phyloP scores from a whole-genome alignment of 1,140 invertebrate species.

The Carposina sasakii region DNA sequence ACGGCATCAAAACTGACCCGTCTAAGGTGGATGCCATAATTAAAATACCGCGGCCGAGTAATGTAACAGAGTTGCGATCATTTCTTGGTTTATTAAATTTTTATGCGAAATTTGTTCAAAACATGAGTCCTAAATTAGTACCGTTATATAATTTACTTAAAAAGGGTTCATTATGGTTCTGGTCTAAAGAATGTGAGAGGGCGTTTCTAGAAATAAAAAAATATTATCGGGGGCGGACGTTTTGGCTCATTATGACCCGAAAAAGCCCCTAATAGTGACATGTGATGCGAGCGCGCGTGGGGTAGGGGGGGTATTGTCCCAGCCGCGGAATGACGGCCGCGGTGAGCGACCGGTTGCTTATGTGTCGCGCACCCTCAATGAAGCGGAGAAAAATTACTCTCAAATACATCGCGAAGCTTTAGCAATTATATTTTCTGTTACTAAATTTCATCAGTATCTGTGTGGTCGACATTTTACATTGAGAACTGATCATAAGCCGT shows the following conservation, averaged over 20 bases:
- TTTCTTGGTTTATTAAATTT: background rate
- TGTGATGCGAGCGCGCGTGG: background rate
- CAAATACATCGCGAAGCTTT: conserved; percentile 10
- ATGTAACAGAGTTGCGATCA: background rate
- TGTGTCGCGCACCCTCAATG: conserved; percentile 29
- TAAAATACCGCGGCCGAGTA: background rate
- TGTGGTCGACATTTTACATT: background rate
- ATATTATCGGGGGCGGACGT: background rate
- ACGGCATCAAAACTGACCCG: background rate
- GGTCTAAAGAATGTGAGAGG: background rate
- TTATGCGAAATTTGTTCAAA: background rate
- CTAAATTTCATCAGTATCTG: background rate
- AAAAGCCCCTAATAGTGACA: background rate
- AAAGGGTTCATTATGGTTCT: background rate
- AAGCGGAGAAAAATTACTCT: conserved; percentile 52
- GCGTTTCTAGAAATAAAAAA: background rate
- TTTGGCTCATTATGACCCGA: background rate
- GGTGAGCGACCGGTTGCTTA: background rate
- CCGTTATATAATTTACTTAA: background rate
- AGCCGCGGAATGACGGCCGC: conserved; percentile 2
- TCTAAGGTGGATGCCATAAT: background rate
- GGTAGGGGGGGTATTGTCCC: background rate
- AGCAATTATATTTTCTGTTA: background rate
- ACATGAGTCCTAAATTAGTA: background rate
- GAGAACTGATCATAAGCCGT: background rate